phyloP scores from a whole-genome alignment of 2,888 invertebrate genomes.

The Brachyopa scutellaris region DNA sequence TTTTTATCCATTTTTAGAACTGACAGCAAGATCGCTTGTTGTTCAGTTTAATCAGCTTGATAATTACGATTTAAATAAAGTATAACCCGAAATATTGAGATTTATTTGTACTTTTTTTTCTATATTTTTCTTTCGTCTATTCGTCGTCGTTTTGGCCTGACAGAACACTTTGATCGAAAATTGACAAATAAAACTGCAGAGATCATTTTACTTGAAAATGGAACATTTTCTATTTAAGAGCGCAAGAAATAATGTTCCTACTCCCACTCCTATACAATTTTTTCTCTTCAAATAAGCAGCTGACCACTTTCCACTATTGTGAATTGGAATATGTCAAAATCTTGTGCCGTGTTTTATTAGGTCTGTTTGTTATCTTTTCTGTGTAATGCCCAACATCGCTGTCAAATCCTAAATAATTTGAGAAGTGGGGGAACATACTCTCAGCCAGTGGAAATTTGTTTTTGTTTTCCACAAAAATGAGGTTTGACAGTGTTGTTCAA shows the following conservation, averaged over 20 bases:
- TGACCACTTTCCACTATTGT: constrained; percentile 14
- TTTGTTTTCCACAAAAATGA: too few species aligned
- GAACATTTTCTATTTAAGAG: constrained; percentile 62
- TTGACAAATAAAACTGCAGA: constrained; percentile 62
- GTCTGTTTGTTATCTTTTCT: too few species aligned
- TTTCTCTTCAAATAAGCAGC: constrained; percentile 30
- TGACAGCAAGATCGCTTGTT: constrained; percentile 1
- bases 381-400: too few species aligned
- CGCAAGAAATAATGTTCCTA: constrained; percentile 1
- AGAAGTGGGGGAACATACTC: too few species aligned
- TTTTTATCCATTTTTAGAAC: constrained; percentile 53
- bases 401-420: too few species aligned
- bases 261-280: constrained; percentile 25
- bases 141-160: constrained; percentile 31
- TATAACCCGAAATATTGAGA: constrained; percentile 18
- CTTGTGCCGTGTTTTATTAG: too few species aligned
- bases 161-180: constrained; percentile 56
- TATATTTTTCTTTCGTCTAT: constrained; percentile 21
- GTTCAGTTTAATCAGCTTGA: constrained; percentile 1
- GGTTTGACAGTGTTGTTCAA: too few species aligned
- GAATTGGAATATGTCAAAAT: neutral
- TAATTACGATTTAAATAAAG: neutral
- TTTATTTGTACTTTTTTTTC: constrained; percentile 37
- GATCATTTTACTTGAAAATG: constrained; percentile 66
- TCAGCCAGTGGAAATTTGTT: too few species aligned